Base-by-base conservation (phyloP, 2,113 vertebrate genomes). In the Balaeniceps rex region DNA sequence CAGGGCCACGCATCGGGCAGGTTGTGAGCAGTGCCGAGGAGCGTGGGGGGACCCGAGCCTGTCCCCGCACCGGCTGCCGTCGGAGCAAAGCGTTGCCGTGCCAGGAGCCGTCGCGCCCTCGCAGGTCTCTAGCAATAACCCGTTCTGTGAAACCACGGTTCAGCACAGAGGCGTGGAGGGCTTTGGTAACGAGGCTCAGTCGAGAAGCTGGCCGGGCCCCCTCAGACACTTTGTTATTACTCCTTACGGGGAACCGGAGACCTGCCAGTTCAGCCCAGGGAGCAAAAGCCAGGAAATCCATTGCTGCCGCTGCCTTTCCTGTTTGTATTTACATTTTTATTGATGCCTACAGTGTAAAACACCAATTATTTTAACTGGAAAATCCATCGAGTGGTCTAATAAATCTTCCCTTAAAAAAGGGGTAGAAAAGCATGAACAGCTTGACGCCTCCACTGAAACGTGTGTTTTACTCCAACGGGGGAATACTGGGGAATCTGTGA, bases 301-400 rank as follows among this genome's bases (percentile, higher is more conserved):
- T 70, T 2, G 0, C 36, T 75, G 77, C 77, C 0, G 0, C 75
- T 65, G 76, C 80, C 79, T 28, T 18, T 74, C 63, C 24, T 25
- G n/a, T 57, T 81, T 25, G 68, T 92, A 80, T 95, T 93, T 90
- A 88, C 72, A 86, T 83, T 92, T 86, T 87, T 86, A 94, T 92
- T 64, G 92, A 95, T 81, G 88, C 55, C 47, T 40, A 5, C 3
- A 10, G 85, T 70, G 78, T 76, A 77, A 96, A 96, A 70, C 76
- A 75, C 76, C 85, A 58, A 86, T 96, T 96, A 90, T 90, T 96
- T 83, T 95, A 95, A 92, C 72, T 58, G 95, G 78, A 90, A 96
- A 95, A 96, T 93, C 95, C 90, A 95, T 90, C 4, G 16, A 15
- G 42, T 0, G 0, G 47, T 49, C 79, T 83, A 49, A 68, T 90